These are phyloP conservation scores for Myotis vivesi DNA, from an alignment of 2,797 vertebrate genomes.

Conservation along the genomic window DNA sequence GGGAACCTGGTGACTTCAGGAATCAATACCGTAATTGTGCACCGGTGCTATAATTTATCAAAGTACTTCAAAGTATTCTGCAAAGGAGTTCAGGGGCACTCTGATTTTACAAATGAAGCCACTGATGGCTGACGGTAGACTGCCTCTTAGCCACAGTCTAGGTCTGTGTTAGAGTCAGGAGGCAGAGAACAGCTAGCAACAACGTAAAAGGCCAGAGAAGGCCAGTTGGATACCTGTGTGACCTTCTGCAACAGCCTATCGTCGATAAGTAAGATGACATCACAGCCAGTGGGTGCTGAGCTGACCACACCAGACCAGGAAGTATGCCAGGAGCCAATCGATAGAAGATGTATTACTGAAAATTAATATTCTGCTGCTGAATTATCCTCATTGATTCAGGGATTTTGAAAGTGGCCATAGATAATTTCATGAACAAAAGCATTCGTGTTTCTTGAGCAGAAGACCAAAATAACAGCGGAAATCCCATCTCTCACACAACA, in stretches of 20 bases:
- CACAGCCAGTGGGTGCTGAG: neutral
- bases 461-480: conserved; percentile 4
- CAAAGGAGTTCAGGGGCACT: neutral
- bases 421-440: conserved; percentile 11
- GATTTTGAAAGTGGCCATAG: neutral
- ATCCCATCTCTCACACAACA: neutral
- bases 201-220: neutral
- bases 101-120: conserved; percentile 50
- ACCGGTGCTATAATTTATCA: conserved; percentile 57
- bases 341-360: conserved; percentile 4
- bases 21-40: conserved; percentile 52
- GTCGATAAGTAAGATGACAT: neutral
- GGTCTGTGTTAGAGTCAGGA: neutral
- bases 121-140: neutral
- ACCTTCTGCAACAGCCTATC: accelerated
- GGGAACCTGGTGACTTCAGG: conserved; percentile 5
- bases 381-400: conserved; percentile 49
- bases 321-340: neutral
- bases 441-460: neutral
- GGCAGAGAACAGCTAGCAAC: neutral
- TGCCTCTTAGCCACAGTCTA: neutral
- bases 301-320: neutral
- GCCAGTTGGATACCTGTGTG: neutral
- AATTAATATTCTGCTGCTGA: conserved; percentile 50
- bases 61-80: neutral